A percentile compares a stretch with the other conserved stretches of the same genome.
phyloP scores from a whole-genome alignment of 2,113 vertebrate species.

The Oreochromis spilurus region DNA sequence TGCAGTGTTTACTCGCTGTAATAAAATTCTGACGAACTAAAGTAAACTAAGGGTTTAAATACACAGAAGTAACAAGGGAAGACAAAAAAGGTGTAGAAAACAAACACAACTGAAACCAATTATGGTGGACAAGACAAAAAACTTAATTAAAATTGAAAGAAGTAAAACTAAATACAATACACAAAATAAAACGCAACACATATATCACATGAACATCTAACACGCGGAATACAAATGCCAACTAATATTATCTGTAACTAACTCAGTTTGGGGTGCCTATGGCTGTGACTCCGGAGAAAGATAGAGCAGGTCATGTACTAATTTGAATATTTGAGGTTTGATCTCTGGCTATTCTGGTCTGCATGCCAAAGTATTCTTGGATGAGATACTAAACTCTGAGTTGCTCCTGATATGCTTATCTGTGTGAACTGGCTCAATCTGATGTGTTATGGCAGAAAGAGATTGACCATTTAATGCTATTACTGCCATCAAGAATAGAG shows the following conservation, averaged over 20 bases:
- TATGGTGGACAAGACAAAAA: background rate
- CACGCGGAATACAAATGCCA: background rate
- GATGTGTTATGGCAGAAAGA: background rate
- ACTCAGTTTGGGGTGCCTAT: background rate
- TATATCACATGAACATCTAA: background rate
- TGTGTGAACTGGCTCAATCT: background rate
- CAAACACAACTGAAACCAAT: background rate
- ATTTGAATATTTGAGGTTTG: background rate
- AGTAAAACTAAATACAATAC: background rate
- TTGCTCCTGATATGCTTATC: background rate
- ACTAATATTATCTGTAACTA: background rate
- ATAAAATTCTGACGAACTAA: background rate
- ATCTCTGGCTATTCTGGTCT: background rate
- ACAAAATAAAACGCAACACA: background rate
- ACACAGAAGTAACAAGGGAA: background rate
- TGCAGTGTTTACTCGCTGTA: background rate
- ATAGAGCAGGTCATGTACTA: background rate
- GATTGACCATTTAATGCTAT: background rate
- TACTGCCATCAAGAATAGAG: background rate
- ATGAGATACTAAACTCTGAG: background rate
- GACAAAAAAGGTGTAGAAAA: background rate
- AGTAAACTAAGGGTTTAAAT: background rate
- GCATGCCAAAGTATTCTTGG: background rate
- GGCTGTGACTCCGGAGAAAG: background rate
- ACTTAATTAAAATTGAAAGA: background rate